These are phyloP conservation scores for Zapornia atra DNA, from an alignment of 2,113 vertebrate species.

Conservation along the genomic window DNA sequence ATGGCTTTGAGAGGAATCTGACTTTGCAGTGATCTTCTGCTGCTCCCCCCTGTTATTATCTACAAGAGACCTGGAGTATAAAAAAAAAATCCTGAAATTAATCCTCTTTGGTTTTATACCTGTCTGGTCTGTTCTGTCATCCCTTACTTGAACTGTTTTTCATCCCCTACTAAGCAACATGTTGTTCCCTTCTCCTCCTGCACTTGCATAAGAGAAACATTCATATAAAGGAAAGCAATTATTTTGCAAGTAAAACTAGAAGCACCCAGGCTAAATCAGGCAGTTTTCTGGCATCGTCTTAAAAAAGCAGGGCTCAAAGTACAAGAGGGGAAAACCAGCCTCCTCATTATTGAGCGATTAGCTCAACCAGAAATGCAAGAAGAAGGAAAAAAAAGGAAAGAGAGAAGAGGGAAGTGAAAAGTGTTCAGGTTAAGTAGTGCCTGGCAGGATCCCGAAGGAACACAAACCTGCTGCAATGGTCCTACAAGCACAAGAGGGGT, in stretches of 20 bases:
- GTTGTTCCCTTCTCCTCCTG: neutral
- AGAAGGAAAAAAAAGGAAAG: neutral
- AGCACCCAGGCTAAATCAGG: slow-evolving; percentile 26
- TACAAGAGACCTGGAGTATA: neutral
- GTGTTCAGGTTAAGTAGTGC: neutral
- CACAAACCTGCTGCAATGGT: neutral
- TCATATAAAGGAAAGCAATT: neutral
- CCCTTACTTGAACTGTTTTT: neutral
- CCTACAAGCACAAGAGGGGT: neutral
- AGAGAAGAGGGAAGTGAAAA: neutral
- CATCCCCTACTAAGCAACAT: neutral
- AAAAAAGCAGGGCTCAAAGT: slow-evolving; percentile 42
- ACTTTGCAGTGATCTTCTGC: neutral
- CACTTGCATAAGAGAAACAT: neutral
- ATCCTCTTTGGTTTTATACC: neutral
- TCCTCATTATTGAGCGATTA: neutral
- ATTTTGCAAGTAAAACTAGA: slow-evolving; percentile 46
- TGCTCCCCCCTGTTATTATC: neutral
- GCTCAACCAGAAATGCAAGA: neutral
- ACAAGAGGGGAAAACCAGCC: slow-evolving; percentile 6
- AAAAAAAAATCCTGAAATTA: neutral
- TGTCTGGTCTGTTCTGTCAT: neutral
- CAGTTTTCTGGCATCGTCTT: slow-evolving; percentile 3
- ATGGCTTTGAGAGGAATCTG: neutral
- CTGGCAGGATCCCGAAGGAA: neutral